Evolutionary conservation across 2,888 invertebrate species (phyloP).

Genomic region (Scaptomyza flava): DNA sequence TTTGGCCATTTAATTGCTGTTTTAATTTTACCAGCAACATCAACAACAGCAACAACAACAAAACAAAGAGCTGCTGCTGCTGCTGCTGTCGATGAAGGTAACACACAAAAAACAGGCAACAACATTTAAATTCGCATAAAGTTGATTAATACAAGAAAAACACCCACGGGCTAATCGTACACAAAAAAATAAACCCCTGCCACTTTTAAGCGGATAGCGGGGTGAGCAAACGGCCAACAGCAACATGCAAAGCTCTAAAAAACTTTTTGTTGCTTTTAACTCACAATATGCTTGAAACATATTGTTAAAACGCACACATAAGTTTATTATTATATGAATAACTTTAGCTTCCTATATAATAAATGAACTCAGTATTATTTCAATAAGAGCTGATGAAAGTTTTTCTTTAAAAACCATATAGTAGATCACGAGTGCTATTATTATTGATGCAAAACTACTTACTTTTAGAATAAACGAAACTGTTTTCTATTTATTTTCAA

Average conservation of each 20-base stretch:
- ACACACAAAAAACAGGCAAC: conserved; percentile 20
- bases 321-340: background rate
- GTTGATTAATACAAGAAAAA: conserved; percentile 70
- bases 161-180: conserved; percentile 43
- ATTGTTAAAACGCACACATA: conserved; percentile 12
- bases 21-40: conserved; percentile 68
- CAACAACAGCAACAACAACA: conserved; percentile 28
- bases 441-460: too few species aligned
- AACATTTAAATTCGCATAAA: conserved; percentile 57
- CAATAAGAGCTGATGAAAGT: background rate
- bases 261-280: conserved; percentile 14
- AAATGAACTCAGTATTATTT: background rate
- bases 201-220: conserved; percentile 1
- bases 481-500: too few species aligned
- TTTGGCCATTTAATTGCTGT: conserved; percentile 79
- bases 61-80: conserved; percentile 21
- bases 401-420: too few species aligned
- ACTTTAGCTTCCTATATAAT: background rate
- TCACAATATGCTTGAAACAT: conserved; percentile 14
- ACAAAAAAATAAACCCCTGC: conserved; percentile 18
- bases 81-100: conserved; percentile 37
- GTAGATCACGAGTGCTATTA: too few species aligned
- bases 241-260: conserved; percentile 17
- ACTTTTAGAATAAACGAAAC: too few species aligned
- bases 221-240: conserved; percentile 11